Conservation (phyloP, 2,797 vertebrate genomes). For the Typhlichthys eigenmanni region DNA sequence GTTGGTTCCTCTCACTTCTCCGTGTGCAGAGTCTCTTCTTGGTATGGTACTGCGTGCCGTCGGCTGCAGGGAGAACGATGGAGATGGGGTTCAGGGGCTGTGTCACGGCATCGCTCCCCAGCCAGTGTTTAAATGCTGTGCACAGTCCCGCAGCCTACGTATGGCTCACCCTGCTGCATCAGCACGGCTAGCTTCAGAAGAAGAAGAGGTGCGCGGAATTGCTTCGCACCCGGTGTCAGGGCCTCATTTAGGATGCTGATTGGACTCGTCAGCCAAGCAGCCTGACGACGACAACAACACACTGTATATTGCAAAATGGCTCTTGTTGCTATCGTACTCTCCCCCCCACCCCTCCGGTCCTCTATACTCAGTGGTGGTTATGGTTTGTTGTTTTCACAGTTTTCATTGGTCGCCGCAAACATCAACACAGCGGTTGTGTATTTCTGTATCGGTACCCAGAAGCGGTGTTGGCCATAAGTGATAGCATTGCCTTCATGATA, state of each 20-base stretch:
- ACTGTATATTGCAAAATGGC: conserved; percentile 48
- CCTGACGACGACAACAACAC: conserved; percentile 13
- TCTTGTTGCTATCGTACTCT: conserved; percentile 38
- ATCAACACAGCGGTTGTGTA: too few relatives aligned
- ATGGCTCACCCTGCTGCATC: conserved; percentile 55
- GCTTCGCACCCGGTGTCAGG: conserved; percentile 62
- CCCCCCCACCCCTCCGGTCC: conserved; percentile 38
- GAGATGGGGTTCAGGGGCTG: conserved; percentile 31
- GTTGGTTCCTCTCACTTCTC: background rate
- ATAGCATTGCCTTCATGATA: background rate
- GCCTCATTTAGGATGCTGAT: conserved; percentile 64
- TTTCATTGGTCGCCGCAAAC: too few relatives aligned
- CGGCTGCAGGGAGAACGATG: conserved; percentile 28
- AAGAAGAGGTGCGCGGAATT: conserved; percentile 48
- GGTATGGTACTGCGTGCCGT: conserved; percentile 35
- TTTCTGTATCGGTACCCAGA: background rate
- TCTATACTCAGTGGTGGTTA: conserved; percentile 20
- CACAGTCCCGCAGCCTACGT: conserved; percentile 43
- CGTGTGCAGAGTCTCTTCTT: conserved; percentile 16
- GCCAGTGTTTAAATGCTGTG: conserved; percentile 50
- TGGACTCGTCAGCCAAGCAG: conserved; percentile 48
- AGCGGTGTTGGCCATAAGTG: background rate
- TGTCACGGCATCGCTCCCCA: conserved; percentile 58
- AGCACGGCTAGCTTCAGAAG: conserved; percentile 30
- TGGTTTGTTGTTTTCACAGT: conserved; percentile 12